Evolutionary conservation across 37 sponge, comb jelly and placozoan species (phyloP), one percentile per base, ranked within the genome.

Genomic region (Agelas oroides): DNA sequence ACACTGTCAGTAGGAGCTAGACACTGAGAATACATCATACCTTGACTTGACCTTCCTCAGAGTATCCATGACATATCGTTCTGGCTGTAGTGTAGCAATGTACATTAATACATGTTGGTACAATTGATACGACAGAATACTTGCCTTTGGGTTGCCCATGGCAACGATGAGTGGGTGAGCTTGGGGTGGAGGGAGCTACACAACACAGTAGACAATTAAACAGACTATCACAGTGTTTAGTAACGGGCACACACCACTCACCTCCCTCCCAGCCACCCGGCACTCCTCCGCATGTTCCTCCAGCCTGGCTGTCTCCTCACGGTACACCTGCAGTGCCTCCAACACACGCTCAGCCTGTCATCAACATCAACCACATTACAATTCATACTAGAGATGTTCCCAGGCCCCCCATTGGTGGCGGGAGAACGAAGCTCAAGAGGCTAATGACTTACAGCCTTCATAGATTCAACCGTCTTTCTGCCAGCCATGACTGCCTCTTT

Each of bases 301-400:
- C 71, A 70, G 25, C 27, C 82, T 88, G 20, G 67, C 77, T 39
- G 19, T 63, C 55, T 97, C 96, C 41, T 86, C 94, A 41, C 84
- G 76, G 71, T 65, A 93, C 61, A 97, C 18, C 36, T 88, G 83
- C 35, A 97, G 19, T 34, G 92, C 94, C 75, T 95, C 98, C 79
- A 95, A 86, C 33, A 97, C 64, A n/a, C 90, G 75, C 72, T 97
- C 98, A 61, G 94, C 96, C 91, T 96, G 63, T n/a, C 8, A 46
- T 8, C 46, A 46, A n/a, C 8, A 8, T 3, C 46, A 46, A 46
- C 46, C 46, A 38, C 5, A 59, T 6, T 32, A 59, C 14, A 38
- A 17, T 13, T 37, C 40, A 14, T 13, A 15, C 8, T 21, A 70
- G 35, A 33, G 21, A 70, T 21, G 11, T 11, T 12, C 30, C 20